Conservation (phyloP, 2,888 invertebrate genomes). For the Labia minor region DNA sequence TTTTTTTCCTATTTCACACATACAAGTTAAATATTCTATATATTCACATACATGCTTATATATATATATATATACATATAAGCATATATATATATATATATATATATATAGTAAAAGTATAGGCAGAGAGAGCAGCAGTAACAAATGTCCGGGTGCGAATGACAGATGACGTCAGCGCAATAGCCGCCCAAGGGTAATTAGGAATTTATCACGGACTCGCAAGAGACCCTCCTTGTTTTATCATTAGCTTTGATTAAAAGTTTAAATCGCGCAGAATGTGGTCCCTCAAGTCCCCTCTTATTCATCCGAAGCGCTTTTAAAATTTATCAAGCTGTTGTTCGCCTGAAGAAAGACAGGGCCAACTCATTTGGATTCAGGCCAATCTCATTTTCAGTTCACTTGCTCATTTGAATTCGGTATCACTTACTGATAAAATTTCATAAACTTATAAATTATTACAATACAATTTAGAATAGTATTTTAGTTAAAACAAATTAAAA, state of each 20-base stretch:
- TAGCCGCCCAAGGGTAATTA: neutral
- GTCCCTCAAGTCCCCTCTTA: neutral
- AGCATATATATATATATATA: too few species aligned
- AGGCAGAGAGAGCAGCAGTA: neutral
- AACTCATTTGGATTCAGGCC: neutral
- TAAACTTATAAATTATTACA: neutral
- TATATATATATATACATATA: too few species aligned
- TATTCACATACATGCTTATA: too few species aligned
- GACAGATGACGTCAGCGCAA: neutral
- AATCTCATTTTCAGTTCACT: neutral
- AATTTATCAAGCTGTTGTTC: constrained; percentile 8
- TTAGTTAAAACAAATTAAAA: too few species aligned
- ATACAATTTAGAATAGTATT: too few species aligned
- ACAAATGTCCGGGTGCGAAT: neutral
- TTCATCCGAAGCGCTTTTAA: neutral
- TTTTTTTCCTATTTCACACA: too few species aligned
- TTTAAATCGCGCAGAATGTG: neutral
- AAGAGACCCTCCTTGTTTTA: constrained; percentile 2
- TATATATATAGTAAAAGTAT: too few species aligned
- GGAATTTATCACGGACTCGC: neutral
- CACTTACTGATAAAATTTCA: neutral
- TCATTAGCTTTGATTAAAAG: constrained; percentile 4
- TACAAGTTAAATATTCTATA: too few species aligned
- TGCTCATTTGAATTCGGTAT: neutral
- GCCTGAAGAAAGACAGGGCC: neutral